phyloP scores from a whole-genome alignment of 2,113 vertebrate species.

The Melospiza melodia region DNA sequence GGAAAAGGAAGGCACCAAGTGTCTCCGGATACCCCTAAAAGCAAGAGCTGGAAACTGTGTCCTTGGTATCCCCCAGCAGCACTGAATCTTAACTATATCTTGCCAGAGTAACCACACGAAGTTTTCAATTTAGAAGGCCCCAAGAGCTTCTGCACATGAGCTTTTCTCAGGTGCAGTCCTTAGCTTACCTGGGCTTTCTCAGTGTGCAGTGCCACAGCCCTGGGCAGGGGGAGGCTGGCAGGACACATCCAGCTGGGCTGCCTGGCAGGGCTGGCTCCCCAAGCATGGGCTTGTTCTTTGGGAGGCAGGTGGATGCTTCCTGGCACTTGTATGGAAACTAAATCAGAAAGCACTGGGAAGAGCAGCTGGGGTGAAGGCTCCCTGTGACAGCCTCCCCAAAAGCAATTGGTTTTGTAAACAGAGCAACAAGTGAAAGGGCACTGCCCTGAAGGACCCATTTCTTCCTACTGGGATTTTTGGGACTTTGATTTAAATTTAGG shows the following conservation, averaged over 20 bases:
- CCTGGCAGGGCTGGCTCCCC: background rate
- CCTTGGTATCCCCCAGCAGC: background rate
- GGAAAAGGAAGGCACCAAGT: background rate
- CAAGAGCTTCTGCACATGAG: rapidly evolving
- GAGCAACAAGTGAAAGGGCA: background rate
- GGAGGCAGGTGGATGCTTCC: background rate
- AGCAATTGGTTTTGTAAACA: background rate
- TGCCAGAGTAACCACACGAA: background rate
- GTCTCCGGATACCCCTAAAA: background rate
- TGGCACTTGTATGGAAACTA: background rate
- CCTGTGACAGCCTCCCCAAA: background rate
- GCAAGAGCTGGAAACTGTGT: background rate
- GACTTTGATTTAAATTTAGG: background rate
- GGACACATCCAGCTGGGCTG: background rate
- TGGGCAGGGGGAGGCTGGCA: background rate
- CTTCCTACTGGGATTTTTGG: background rate
- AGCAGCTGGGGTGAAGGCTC: background rate
- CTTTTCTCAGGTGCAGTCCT: background rate
- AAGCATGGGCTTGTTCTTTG: rapidly evolving
- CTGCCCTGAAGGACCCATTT: background rate
- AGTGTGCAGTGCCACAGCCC: background rate
- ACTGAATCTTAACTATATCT: background rate
- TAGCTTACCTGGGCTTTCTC: background rate
- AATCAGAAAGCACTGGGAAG: background rate
- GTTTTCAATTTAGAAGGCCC: background rate